These are phyloP conservation scores for Motacilla alba DNA, from an alignment of 2,113 vertebrate species.

Conservation along the genomic window DNA sequence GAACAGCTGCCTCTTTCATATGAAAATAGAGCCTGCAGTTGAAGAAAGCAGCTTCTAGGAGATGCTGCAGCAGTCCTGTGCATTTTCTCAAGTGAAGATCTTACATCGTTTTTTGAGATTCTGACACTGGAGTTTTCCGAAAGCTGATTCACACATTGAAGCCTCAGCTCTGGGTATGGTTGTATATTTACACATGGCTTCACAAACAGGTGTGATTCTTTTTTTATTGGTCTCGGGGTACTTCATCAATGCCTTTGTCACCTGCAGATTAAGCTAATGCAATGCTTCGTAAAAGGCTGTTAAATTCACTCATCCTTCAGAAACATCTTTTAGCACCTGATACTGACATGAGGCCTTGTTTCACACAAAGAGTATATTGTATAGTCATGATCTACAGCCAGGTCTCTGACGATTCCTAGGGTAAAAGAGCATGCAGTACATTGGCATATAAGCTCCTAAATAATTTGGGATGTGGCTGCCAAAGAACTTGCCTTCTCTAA, in stretches of 20 bases:
- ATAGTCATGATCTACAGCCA: background rate
- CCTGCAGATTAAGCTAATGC: slow-evolving; percentile 1
- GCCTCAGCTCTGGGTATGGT: background rate
- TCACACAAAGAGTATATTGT: background rate
- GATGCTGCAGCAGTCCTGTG: background rate
- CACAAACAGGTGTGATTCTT: background rate
- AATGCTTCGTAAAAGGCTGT: background rate
- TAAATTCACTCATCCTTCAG: background rate
- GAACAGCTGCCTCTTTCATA: background rate
- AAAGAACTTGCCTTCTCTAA: background rate
- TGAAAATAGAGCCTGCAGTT: background rate
- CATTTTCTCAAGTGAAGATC: background rate
- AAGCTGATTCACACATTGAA: background rate
- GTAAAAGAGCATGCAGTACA: background rate
- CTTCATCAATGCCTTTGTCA: slow-evolving; percentile 7
- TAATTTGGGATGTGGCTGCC: background rate
- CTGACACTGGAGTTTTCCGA: background rate
- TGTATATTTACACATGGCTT: background rate
- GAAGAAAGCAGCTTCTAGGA: background rate
- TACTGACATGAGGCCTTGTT: background rate
- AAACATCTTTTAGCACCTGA: slow-evolving; percentile 18
- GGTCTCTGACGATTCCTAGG: background rate
- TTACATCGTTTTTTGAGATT: background rate
- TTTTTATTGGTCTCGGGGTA: background rate
- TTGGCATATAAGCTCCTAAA: background rate